Base-by-base conservation (phyloP, 2,113 vertebrate species). In the Nannospalax galili region DNA sequence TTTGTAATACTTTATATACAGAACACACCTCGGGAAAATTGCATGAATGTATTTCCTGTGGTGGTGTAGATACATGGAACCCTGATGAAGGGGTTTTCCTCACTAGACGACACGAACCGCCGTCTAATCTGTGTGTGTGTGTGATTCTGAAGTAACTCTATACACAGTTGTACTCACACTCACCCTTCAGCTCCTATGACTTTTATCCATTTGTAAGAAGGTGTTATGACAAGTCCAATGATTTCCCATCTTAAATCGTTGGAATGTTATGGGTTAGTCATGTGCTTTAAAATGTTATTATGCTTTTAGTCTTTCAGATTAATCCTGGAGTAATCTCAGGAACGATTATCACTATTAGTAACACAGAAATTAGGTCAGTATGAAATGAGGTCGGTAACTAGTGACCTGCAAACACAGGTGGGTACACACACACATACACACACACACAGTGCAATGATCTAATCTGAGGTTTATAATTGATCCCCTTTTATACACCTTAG, bases 321-420 rank as follows among this genome's bases (percentile, higher is more conserved):
- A 93, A 79, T 86, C 4, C 52, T 19, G 73, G 14, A 60, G 32
- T 79, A 69, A 81, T 81, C 22, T 94, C 20, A 32, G 48, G 56
- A 82, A 75, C 89, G 81, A 70, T 94, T 77, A 88, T 90, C 40
- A 73, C 28, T 37, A 60, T 74, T 72, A 89, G 62, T 91, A 91
- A 95, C 35, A 92, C 19, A 65, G 42, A 96, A 96, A 93, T 79
- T 78, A 91, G 88, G 88, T 95, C 82, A 95, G 65, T 94, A 58
- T 82, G 58, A 95, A 95, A 92, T 82, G 78, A 84, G 91, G 88
- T 93, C 91, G 92, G 22, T 62, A 91, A 64, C 69, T 48, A 72
- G 30, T 24, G 86, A 20, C 69, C 88, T 58, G 78, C 14, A 90
- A 16, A 35, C 70, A 77, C 11, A 8, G 12, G 42, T 77, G 74